Evolutionary conservation across 2,888 invertebrate genomes (phyloP), one percentile per base, ranked within the genome.

Genomic region (Tanytarsus gracilentus): DNA sequence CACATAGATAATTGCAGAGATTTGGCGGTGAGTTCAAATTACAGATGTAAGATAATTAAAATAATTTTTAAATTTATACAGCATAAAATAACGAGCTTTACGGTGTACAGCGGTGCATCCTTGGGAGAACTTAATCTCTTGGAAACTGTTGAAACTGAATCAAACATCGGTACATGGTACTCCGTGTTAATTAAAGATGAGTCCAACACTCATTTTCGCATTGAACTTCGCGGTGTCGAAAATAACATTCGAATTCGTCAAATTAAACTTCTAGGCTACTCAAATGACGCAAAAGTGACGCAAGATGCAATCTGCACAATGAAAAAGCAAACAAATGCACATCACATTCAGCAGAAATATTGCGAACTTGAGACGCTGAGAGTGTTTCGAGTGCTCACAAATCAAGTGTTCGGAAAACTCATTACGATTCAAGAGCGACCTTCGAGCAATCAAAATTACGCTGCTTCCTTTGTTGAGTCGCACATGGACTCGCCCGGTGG

Each of bases 1-100:
- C 96, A 96, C 69, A 82, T 98, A 39, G 98, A 98, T 71, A 98
- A 98, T 69, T 89, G 93, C 58, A 80, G 96, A 50, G 96, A 96
- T 72, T 80, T 93, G 64, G 87, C 83, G 72, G 91, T 92, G 70
- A 78, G 79, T 70, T 6, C 29, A 29, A 9, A 30, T 21, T 50
- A 26, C 9, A 51, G 39, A 29, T 21, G 21, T 23, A 18, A 18
- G 40, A 18, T 44, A 18, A 30, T 26, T 14, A 60, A 16, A 33
- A 16, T 11, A 33, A 27, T 36, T 36, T 21, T 50, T 39, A 40
- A 11, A 44, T 23, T 18, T 18, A 44, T 36, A 64, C 73, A 94
- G 90, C 92, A 92, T 71, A 95, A 94, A 76, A 91, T 94, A 1
- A 82, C 89, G 2, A 82, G 83, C 67, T 81, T 93, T 11, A 82